Conservation (phyloP, 2,797 vertebrate genomes). For the Petrocephalus sullivani region DNA sequence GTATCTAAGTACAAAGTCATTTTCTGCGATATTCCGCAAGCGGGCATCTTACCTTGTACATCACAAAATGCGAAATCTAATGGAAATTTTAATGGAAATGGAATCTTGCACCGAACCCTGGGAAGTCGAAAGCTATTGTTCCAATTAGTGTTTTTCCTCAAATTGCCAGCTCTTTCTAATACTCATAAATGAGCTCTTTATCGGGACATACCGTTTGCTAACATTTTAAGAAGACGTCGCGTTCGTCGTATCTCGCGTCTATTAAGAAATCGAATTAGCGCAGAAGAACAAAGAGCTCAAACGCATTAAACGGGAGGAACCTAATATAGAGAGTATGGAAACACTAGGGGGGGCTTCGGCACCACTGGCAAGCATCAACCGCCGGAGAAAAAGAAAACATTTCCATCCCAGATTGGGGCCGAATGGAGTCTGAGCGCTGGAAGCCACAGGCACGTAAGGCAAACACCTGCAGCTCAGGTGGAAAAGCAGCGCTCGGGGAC, state of each 20-base stretch:
- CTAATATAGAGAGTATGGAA: conserved; percentile 13
- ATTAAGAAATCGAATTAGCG: not conserved
- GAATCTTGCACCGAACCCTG: not conserved
- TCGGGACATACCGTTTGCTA: not conserved
- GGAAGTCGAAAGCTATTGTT: not conserved
- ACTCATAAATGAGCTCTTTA: not conserved
- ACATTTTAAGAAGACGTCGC: not conserved
- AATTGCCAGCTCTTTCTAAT: not conserved
- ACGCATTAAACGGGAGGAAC: not conserved
- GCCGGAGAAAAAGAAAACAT: conserved; percentile 45
- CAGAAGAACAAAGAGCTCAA: not conserved
- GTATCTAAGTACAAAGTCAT: not conserved
- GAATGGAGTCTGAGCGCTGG: conserved; percentile 41
- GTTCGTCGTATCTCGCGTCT: not conserved
- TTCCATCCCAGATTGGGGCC: conserved; percentile 49
- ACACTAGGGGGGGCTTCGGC: conserved; percentile 29
- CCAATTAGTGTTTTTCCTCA: not conserved
- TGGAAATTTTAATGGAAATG: not conserved
- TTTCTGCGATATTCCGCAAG: not conserved
- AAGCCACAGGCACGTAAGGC: conserved; percentile 51
- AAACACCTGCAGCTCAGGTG: conserved; percentile 59
- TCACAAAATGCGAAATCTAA: not conserved
- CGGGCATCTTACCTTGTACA: not conserved
- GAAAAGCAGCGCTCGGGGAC: conserved; percentile 42
- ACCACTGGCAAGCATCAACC: conserved; percentile 28